Conservation (phyloP, 2,797 vertebrate species). For the Sebastes paucispinis region DNA sequence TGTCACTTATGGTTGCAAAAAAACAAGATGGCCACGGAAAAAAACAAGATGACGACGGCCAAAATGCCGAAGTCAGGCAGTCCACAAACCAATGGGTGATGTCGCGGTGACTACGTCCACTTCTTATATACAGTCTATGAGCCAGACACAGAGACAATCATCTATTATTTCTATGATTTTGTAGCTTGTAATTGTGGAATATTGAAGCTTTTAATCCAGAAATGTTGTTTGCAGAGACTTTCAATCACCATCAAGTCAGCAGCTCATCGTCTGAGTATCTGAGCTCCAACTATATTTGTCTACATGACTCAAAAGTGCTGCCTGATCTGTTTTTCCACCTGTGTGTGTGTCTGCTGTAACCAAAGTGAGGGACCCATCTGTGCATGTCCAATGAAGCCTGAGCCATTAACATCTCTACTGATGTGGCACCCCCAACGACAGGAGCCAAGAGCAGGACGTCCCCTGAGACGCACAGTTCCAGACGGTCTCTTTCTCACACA, state of each 20-base stretch:
- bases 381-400: slow-evolving; percentile 63
- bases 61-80: no score
- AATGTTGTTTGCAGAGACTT: background rate
- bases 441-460: slow-evolving; percentile 38
- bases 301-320: background rate
- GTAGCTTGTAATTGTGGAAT: background rate
- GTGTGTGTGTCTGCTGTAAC: slow-evolving; percentile 7
- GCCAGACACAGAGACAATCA: background rate
- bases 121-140: no score
- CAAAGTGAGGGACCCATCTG: slow-evolving; percentile 62
- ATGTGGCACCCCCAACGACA: slow-evolving; percentile 47
- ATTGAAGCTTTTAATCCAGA: background rate
- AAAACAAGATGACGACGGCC: no score
- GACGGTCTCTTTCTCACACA: background rate
- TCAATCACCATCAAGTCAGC: background rate
- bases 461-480: slow-evolving; percentile 39
- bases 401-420: slow-evolving; percentile 68
- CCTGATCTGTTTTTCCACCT: slow-evolving; percentile 33
- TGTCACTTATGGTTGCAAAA: no score
- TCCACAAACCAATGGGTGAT: no score
- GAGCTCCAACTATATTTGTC: background rate
- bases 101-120: rapidly evolving
- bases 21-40: no score
- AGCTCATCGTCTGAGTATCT: background rate
- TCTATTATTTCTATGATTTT: background rate